Evolutionary conservation across 2,888 invertebrate genomes (phyloP).

Genomic region (Lasioglossum figueresi): DNA sequence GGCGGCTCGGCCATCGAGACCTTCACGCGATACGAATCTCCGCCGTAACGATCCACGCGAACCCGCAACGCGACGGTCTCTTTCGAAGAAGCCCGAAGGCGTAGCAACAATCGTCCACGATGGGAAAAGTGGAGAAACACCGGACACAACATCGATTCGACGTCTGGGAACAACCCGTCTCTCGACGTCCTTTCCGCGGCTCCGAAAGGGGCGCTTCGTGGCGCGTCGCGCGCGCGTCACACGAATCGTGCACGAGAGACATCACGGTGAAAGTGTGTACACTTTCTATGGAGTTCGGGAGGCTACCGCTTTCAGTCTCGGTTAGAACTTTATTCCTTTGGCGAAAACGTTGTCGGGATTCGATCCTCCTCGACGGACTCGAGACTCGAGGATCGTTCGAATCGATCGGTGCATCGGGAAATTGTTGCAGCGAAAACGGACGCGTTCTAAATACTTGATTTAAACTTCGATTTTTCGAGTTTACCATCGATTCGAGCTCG

Average conservation of each 20-base stretch:
- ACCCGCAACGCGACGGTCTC: background rate
- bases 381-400: background rate
- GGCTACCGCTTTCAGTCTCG: conserved; percentile 59
- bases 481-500: conserved; percentile 7
- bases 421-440: background rate
- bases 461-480: background rate
- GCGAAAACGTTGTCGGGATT: background rate
- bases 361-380: background rate
- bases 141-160: background rate
- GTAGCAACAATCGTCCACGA: background rate
- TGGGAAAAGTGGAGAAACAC: background rate
- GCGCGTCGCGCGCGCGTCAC: conserved; percentile 44
- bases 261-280: conserved; percentile 74
- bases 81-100: background rate
- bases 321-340: conserved; percentile 45
- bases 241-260: conserved; percentile 55
- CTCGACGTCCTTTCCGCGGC: background rate
- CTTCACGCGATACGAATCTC: conserved; percentile 9
- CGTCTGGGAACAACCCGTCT: background rate
- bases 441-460: background rate
- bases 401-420: background rate
- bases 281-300: conserved; percentile 77
- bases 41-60: background rate
- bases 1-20: conserved; percentile 21
- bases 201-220: conserved; percentile 40